These are phyloP conservation scores for Cantharis rustica DNA, from an alignment of 2,888 invertebrate species.

Conservation along the genomic window DNA sequence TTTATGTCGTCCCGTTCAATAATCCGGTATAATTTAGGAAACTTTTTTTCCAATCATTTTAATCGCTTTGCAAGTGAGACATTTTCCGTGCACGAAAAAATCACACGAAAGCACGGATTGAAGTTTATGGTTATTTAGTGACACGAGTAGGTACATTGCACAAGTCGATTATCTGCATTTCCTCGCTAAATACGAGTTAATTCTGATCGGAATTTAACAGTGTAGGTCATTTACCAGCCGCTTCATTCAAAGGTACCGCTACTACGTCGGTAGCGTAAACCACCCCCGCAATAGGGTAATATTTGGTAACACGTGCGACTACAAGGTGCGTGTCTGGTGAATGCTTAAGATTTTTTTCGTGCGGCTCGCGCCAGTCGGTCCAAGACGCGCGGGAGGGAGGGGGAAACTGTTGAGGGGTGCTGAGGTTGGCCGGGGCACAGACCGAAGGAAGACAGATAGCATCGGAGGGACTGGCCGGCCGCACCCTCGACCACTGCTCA, in stretches of 20 bases:
- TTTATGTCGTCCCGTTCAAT: conserved; percentile 9
- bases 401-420: conserved; percentile 44
- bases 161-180: conserved; percentile 14
- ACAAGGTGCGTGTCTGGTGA: conserved; percentile 45
- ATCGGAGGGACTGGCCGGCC: conserved; percentile 48
- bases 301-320: conserved; percentile 47
- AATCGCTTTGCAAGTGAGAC: background rate
- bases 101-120: background rate
- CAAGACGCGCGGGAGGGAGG: conserved; percentile 15
- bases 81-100: background rate
- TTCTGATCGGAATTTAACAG: conserved; percentile 16
- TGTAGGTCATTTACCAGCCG: conserved; percentile 29
- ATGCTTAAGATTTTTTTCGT: conserved; percentile 44
- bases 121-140: background rate
- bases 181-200: conserved; percentile 3
- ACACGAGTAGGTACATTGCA: background rate
- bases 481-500: conserved; percentile 46
- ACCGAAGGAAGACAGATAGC: conserved; percentile 49
- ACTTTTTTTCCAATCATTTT: background rate
- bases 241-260: conserved; percentile 33
- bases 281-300: conserved; percentile 39
- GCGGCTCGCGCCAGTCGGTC: conserved; percentile 43
- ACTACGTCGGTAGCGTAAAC: conserved; percentile 28
- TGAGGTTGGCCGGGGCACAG: conserved; percentile 37
- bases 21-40: background rate